A percentile compares a stretch with the other conserved stretches of the same genome.
phyloP scores from a whole-genome alignment of 2,888 invertebrate species.

The Lepidocyrtoides sp. region DNA sequence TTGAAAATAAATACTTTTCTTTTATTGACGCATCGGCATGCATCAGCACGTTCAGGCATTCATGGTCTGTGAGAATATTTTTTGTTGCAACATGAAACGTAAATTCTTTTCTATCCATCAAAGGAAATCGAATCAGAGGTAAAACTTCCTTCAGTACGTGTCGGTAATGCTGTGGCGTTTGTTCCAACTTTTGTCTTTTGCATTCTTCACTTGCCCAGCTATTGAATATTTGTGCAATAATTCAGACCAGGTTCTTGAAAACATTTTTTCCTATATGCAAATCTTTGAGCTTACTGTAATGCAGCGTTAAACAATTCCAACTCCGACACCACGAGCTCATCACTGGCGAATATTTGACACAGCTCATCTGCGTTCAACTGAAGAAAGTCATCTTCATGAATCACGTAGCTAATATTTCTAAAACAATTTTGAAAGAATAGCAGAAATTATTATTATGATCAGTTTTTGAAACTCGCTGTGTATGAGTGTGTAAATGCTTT shows the following conservation, averaged over 20 bases:
- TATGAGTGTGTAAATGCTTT: no score
- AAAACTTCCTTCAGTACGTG: constrained; percentile 77
- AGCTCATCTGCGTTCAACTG: constrained; percentile 73
- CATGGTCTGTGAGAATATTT: constrained; percentile 79
- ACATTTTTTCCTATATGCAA: no score
- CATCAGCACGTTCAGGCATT: constrained; percentile 79
- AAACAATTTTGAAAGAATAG: not conserved
- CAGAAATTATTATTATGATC: no score
- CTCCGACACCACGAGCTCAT: constrained; percentile 75
- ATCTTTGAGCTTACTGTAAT: constrained; percentile 65
- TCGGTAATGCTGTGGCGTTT: constrained; percentile 73
- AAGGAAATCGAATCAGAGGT: constrained; percentile 79
- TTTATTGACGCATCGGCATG: constrained; percentile 77
- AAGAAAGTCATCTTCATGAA: constrained; percentile 80
- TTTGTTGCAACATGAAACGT: constrained; percentile 80
- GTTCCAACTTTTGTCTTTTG: constrained; percentile 79
- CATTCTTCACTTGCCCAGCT: constrained; percentile 82
- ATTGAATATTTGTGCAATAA: no score
- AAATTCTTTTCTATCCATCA: constrained; percentile 80
- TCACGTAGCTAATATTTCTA: constrained; percentile 79
- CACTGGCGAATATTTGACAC: constrained; percentile 78
- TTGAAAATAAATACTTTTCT: constrained; percentile 73
- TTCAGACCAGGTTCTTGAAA: no score
- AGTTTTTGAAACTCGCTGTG: not conserved
- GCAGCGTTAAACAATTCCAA: constrained; percentile 77